phyloP scores from a whole-genome alignment of 2,113 vertebrate genomes.

The Junco hyemalis region DNA sequence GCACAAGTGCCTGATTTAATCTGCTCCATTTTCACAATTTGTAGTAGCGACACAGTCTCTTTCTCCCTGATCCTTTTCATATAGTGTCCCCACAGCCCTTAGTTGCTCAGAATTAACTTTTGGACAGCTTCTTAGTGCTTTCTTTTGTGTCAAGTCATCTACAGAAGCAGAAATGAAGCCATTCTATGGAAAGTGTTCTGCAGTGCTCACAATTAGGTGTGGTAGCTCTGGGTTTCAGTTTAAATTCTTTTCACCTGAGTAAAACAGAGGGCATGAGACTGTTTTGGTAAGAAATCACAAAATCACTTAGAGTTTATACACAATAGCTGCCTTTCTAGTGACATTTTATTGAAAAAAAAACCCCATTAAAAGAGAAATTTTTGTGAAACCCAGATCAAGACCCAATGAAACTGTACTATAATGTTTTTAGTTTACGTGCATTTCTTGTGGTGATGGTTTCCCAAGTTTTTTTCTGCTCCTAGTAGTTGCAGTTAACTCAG shows the following conservation, averaged over 20 bases:
- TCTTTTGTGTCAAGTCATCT: background rate
- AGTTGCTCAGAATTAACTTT: background rate
- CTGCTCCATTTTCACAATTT: background rate
- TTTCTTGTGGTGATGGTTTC: conserved; percentile 45
- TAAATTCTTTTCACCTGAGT: background rate
- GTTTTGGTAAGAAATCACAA: background rate
- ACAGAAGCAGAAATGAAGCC: background rate
- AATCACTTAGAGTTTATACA: background rate
- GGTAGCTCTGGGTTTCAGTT: background rate
- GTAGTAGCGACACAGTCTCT: background rate
- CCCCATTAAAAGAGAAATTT: conserved; percentile 2
- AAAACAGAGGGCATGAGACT: background rate
- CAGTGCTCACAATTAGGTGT: background rate
- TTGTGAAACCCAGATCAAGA: conserved; percentile 25
- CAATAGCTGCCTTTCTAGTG: conserved; percentile 24
- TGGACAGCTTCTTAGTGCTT: background rate
- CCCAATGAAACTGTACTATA: background rate
- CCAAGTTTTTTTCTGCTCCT: conserved; percentile 31
- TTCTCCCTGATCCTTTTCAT: background rate
- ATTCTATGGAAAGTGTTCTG: background rate
- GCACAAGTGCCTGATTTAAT: background rate
- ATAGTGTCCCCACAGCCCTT: background rate
- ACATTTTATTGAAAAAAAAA: conserved; percentile 35
- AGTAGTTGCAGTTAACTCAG: conserved; percentile 29
- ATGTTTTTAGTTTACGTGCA: conserved; percentile 54